Base-by-base conservation (phyloP, 2,888 invertebrate genomes). In the Stegana nigrithorax region DNA sequence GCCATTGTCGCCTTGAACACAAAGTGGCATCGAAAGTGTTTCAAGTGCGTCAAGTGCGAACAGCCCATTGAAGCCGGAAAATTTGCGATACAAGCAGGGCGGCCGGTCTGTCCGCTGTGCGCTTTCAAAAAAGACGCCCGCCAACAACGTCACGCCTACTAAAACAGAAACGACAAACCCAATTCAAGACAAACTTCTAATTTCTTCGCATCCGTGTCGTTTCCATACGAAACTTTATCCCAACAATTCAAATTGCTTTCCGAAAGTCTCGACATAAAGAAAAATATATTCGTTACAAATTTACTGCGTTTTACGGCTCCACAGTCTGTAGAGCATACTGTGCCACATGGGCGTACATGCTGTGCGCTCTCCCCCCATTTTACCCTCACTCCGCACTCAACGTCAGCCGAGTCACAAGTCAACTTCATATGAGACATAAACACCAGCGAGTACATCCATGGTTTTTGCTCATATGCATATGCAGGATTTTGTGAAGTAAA, bases 21-120 rank as follows among this genome's bases (percentile, higher is more conserved):
- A 23, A 69, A 69, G 19, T 69, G 68, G 68, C 68, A 69, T 47
- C 14, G 17, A 3, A 6, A 27, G 0, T 69, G 69, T n/a, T 69
- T 69, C 19, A 62, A 47, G 5, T 69, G 68, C 36, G 32, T 21
- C 6, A 19, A 8, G 8, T 69, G 68, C 21, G 14, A 25, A 4
- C 14, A 27, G 12, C 51, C 3, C 4, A 64, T 69, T 23, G 12
- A 17, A 7, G 21, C 19, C 12, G 26, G 47, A 2, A 42, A 50
- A 8, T 69, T 69, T 3, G 17, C 19, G 6, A 64, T 69, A 4
- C 14, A 45, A 2, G 25, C 42, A 6, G 64, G 64, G 27, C 55
- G 27, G 8, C 66, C 66, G 17, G 42, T 69, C 0, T 69, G 68
- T 58, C 7, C 36, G 10, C n/a, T 1, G 4, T 39, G 39, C 10